Conservation (phyloP, 2,113 vertebrate species). For the Tychaedon coryphoeus region DNA sequence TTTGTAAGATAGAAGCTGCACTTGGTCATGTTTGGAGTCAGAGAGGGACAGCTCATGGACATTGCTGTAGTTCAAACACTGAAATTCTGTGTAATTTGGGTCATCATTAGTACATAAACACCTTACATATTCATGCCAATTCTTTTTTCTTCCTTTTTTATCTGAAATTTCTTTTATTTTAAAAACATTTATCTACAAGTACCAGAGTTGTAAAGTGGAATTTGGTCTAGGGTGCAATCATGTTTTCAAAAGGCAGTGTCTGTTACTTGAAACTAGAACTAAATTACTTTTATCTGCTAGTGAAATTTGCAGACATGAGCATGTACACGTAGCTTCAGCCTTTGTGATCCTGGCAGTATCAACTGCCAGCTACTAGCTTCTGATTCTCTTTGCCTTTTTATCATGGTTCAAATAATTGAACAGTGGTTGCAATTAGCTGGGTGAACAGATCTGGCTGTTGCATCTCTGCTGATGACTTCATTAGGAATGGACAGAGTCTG, state of each 20-base stretch:
- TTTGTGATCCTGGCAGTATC: not conserved
- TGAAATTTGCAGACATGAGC: not conserved
- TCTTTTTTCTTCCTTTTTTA: not conserved
- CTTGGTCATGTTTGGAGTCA: not conserved
- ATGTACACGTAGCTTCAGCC: not conserved
- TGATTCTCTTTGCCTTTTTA: not conserved
- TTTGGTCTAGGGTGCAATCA: not conserved
- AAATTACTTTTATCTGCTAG: not conserved
- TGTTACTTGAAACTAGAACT: not conserved
- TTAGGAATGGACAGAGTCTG: not conserved
- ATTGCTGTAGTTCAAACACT: not conserved
- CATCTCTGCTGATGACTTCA: not conserved
- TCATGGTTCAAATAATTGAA: not conserved
- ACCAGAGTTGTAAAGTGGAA: not conserved
- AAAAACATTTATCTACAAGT: not conserved
- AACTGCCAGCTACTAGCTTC: not conserved
- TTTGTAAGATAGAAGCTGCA: not conserved
- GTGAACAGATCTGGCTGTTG: not conserved
- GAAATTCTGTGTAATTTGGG: not conserved
- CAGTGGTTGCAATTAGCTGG: not conserved
- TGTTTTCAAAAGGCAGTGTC: not conserved
- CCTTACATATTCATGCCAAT: not conserved
- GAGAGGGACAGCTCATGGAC: not conserved
- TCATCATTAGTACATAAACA: not conserved
- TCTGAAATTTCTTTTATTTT: not conserved